Evolutionary conservation across 1,140 invertebrate species (phyloP).

Genomic region (Pseudomyrmex pallidus): DNA sequence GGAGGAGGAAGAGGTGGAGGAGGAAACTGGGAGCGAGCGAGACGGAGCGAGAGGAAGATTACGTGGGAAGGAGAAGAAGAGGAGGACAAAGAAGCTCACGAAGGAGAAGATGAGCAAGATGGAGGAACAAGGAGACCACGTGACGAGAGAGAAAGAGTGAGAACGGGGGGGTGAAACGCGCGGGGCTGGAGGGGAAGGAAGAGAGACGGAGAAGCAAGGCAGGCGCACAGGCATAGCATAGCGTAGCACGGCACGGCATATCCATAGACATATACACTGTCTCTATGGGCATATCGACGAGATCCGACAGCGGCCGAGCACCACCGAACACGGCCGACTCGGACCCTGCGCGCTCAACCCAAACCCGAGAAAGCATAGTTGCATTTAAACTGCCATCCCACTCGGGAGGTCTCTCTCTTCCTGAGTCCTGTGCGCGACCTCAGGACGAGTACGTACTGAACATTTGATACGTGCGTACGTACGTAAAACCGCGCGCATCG

Average conservation of each 20-base stretch:
- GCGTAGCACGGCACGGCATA: slow-evolving; percentile 75
- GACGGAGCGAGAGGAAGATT: slow-evolving; percentile 28
- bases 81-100: slow-evolving; percentile 51
- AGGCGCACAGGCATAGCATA: slow-evolving; percentile 47
- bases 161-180: background rate
- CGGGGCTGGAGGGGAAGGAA: too few species aligned
- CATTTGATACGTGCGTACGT: background rate
- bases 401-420: slow-evolving; percentile 72
- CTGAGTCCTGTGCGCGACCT: slow-evolving; percentile 73
- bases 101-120: slow-evolving; percentile 19
- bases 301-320: slow-evolving; percentile 78
- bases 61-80: slow-evolving; percentile 28
- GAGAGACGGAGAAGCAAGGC: background rate
- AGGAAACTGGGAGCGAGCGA: slow-evolving; percentile 6
- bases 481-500: slow-evolving; percentile 21
- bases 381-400: slow-evolving; percentile 81
- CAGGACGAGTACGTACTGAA: slow-evolving; percentile 56
- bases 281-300: slow-evolving; percentile 83
- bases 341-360: slow-evolving; percentile 80
- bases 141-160: slow-evolving; percentile 6
- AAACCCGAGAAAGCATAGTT: slow-evolving; percentile 81
- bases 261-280: slow-evolving; percentile 81
- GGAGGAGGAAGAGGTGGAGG: slow-evolving; percentile 12
- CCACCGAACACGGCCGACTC: slow-evolving; percentile 77
- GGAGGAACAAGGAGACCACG: slow-evolving; percentile 37